phyloP scores from a whole-genome alignment of 2,113 vertebrate genomes.

The Ceyx melanurus region DNA sequence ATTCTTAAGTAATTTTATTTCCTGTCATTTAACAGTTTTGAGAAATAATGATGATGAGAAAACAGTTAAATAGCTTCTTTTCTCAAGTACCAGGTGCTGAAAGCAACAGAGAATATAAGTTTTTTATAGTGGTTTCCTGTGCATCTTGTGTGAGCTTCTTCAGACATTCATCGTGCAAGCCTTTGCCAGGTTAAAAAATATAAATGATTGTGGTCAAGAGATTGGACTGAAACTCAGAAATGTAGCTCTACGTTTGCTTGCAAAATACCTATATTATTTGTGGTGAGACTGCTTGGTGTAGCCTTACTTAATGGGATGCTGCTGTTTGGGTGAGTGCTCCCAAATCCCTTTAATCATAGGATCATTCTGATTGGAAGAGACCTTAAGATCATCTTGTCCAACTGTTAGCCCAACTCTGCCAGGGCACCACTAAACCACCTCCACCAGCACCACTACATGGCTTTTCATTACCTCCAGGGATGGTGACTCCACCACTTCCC shows the following conservation, averaged over 20 bases:
- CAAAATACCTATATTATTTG: neutral
- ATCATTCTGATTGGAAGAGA: too few species aligned
- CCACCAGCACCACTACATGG: too few species aligned
- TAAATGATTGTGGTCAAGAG: neutral
- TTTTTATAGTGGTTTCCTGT: slow-evolving; percentile 2
- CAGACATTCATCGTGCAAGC: neutral
- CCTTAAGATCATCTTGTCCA: too few species aligned
- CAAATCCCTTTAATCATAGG: neutral
- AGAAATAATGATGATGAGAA: slow-evolving; percentile 14
- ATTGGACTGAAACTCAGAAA: neutral
- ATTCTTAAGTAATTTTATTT: slow-evolving; percentile 29
- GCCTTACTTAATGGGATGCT: neutral
- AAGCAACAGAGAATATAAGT: neutral
- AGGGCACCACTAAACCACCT: too few species aligned
- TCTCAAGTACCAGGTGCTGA: slow-evolving; percentile 25
- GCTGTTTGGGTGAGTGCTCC: neutral
- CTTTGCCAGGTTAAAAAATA: neutral
- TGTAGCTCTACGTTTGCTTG: neutral
- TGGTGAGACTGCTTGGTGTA: neutral
- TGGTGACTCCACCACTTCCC: too few species aligned
- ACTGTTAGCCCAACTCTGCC: too few species aligned
- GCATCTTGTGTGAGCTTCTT: neutral
- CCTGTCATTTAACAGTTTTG: slow-evolving; percentile 27
- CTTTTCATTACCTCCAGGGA: too few species aligned
- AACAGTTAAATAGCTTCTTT: slow-evolving; percentile 22